These are phyloP conservation scores for Diorhabda elongata DNA, from an alignment of 1,140 invertebrate species.

Conservation along the genomic window DNA sequence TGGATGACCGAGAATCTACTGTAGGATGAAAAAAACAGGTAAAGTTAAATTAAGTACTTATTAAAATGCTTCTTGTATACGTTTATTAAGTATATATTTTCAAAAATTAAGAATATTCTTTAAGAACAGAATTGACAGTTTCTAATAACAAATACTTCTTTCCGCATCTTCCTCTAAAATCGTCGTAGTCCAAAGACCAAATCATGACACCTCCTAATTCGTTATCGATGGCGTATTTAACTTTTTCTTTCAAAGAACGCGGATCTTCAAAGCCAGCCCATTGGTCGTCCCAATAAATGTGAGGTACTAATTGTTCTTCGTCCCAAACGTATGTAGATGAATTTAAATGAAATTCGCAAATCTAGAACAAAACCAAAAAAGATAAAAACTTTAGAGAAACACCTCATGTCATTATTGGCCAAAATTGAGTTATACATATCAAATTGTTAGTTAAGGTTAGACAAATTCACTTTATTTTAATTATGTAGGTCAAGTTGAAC, in stretches of 20 bases:
- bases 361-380: constrained; percentile 28
- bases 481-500: no score
- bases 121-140: neutral
- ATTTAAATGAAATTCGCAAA: constrained; percentile 44
- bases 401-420: no score
- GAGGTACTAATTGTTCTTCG: constrained; percentile 35
- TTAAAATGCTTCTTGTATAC: no score
- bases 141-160: constrained; percentile 7
- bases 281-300: constrained; percentile 38
- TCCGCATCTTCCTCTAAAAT: constrained; percentile 60
- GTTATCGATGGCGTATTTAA: constrained; percentile 50
- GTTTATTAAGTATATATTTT: no score
- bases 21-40: no score
- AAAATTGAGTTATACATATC: no score
- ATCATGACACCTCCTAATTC: constrained; percentile 64
- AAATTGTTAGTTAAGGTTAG: no score
- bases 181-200: constrained; percentile 73
- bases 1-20: no score
- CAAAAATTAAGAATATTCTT: neutral
- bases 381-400: neutral
- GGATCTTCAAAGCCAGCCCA: constrained; percentile 46
- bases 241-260: constrained; percentile 35
- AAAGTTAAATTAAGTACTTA: no score
- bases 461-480: no score
- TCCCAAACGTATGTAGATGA: constrained; percentile 47